Evolutionary conservation across 2,797 vertebrate species (phyloP).

Genomic region (Alca torda): DNA sequence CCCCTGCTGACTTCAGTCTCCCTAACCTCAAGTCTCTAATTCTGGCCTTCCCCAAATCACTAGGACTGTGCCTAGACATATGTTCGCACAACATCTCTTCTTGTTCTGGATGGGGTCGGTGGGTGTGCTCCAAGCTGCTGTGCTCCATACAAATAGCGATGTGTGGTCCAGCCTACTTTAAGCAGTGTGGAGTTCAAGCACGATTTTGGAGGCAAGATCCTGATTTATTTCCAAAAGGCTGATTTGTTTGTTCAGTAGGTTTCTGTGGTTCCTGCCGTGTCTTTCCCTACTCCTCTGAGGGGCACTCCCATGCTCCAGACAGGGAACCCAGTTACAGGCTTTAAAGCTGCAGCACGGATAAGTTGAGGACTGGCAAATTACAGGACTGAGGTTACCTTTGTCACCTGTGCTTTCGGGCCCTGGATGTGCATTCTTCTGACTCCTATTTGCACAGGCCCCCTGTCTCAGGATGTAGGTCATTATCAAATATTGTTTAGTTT

Average conservation of each 20-base stretch:
- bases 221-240: background rate
- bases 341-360: background rate
- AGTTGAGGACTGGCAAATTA: background rate
- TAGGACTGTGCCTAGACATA: background rate
- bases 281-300: background rate
- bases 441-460: background rate
- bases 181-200: background rate
- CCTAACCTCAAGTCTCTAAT: background rate
- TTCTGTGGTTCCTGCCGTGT: background rate
- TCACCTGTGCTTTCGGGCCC: background rate
- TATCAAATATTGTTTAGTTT: background rate
- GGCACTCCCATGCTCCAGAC: background rate
- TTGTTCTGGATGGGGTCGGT: background rate
- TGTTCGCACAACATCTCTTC: rapidly evolving
- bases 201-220: background rate
- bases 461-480: background rate
- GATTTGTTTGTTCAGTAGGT: background rate
- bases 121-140: background rate
- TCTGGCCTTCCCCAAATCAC: background rate
- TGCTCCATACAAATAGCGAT: background rate
- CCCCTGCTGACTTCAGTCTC: background rate
- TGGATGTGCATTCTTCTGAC: background rate
- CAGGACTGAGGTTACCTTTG: background rate
- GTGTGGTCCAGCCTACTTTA: background rate
- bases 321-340: background rate